Conservation (phyloP, 2,888 invertebrate genomes). For the Cephus rjabovi region DNA sequence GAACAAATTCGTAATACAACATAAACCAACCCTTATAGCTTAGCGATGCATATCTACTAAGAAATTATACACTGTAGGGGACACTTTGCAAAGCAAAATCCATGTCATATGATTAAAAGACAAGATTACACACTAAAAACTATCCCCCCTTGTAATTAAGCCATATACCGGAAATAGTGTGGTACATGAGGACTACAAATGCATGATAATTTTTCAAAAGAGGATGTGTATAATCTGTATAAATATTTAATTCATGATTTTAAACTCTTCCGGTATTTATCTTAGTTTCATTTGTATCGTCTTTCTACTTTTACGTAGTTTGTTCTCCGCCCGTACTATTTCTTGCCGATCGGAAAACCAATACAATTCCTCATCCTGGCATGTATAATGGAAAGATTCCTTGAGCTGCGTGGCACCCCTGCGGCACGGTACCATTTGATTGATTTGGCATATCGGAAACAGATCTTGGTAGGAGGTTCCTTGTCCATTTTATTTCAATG, state of each 20-base stretch:
- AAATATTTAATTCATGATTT: not conserved
- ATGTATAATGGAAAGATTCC: not conserved
- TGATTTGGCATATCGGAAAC: constrained; percentile 1
- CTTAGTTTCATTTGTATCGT: not conserved
- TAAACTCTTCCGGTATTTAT: not conserved
- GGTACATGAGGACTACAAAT: not conserved
- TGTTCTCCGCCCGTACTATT: not conserved
- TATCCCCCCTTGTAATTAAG: not conserved
- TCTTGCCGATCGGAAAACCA: not conserved
- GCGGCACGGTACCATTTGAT: not conserved
- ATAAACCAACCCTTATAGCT: not conserved
- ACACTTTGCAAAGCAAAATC: not conserved
- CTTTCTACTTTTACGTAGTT: not conserved
- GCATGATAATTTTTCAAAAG: not conserved
- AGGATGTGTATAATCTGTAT: not conserved
- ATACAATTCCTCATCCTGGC: not conserved
- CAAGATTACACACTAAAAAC: not conserved
- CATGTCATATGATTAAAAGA: not conserved
- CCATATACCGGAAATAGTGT: not conserved
- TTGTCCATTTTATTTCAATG: not conserved
- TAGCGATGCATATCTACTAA: not conserved
- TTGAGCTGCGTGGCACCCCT: not conserved
- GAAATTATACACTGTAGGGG: not conserved
- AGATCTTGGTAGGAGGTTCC: not conserved
- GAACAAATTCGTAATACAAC: not conserved